A percentile compares a stretch with the other conserved stretches of the same genome.
Evolutionary conservation across 2,888 invertebrate genomes (phyloP).

Genomic region (Pecten maximus): DNA sequence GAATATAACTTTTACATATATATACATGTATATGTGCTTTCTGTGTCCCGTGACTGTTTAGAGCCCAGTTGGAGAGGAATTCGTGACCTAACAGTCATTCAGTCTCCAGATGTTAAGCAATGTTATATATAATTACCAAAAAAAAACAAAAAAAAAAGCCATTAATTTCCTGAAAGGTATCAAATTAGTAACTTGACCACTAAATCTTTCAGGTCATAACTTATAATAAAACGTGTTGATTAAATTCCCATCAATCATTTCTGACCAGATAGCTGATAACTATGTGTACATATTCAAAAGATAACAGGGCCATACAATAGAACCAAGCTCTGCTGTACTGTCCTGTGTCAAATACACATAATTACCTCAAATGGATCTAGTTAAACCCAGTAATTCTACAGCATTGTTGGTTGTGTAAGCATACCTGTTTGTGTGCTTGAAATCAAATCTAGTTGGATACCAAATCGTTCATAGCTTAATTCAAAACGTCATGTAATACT

Average conservation of each 20-base stretch:
- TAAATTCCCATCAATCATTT: not conserved
- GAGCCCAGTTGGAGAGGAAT: not conserved
- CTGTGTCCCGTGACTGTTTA: not conserved
- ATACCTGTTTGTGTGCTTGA: not conserved
- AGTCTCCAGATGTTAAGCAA: not conserved
- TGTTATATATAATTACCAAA: not conserved
- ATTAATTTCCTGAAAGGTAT: not conserved
- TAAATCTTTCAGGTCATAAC: not conserved
- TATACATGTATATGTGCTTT: not conserved
- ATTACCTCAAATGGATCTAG: not conserved
- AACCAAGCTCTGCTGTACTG: not conserved
- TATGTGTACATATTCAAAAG: not conserved
- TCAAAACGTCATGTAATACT: not conserved
- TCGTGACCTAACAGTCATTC: not conserved
- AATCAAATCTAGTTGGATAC: not conserved
- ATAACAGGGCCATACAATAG: not conserved
- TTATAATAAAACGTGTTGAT: constrained; percentile 7
- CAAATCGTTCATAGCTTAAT: not conserved
- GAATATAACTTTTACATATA: no score
- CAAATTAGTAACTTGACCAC: constrained; percentile 10
- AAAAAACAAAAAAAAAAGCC: no score
- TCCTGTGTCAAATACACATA: not conserved
- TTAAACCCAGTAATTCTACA: not conserved
- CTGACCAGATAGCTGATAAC: constrained; percentile 1
- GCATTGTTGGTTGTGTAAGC: not conserved